Conservation (phyloP, 2,113 vertebrate species). For the Melanotaenia duboulayi region DNA sequence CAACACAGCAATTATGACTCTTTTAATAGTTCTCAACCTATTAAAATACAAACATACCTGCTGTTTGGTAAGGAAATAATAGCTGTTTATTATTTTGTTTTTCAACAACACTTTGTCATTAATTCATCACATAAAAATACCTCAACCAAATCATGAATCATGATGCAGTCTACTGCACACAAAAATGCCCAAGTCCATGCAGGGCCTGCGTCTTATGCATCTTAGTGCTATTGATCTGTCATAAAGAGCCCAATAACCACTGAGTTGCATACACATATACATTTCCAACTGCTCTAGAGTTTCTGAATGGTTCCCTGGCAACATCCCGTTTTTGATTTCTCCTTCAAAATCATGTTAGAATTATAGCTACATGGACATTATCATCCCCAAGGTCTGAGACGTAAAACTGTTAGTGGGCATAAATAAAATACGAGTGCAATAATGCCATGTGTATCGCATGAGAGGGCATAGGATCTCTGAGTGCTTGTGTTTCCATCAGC, state of each 20-base stretch:
- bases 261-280: slow-evolving; percentile 17
- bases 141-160: not conserved
- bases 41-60: not conserved
- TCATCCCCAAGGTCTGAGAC: slow-evolving; percentile 66
- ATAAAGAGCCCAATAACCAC: slow-evolving; percentile 50
- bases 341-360: slow-evolving; percentile 63
- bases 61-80: slow-evolving; percentile 25
- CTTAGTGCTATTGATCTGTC: slow-evolving; percentile 45
- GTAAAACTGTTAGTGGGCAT: slow-evolving; percentile 68
- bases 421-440: slow-evolving; percentile 73
- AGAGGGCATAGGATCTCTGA: slow-evolving; percentile 63
- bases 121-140: slow-evolving; percentile 15
- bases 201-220: slow-evolving; percentile 36
- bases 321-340: slow-evolving; percentile 44
- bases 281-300: slow-evolving; percentile 37
- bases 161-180: not conserved
- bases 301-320: slow-evolving; percentile 34
- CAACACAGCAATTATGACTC: not conserved
- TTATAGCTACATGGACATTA: slow-evolving; percentile 67
- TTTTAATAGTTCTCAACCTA: not conserved
- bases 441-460: slow-evolving; percentile 66
- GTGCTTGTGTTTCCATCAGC: slow-evolving; percentile 75
- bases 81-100: slow-evolving; percentile 39
- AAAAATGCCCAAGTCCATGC: slow-evolving; percentile 5
- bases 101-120: slow-evolving; percentile 20